A percentile compares a stretch with the other conserved stretches of the same genome.
Conservation (phyloP, 2,888 invertebrate species). For the Tiliacea aurago region DNA sequence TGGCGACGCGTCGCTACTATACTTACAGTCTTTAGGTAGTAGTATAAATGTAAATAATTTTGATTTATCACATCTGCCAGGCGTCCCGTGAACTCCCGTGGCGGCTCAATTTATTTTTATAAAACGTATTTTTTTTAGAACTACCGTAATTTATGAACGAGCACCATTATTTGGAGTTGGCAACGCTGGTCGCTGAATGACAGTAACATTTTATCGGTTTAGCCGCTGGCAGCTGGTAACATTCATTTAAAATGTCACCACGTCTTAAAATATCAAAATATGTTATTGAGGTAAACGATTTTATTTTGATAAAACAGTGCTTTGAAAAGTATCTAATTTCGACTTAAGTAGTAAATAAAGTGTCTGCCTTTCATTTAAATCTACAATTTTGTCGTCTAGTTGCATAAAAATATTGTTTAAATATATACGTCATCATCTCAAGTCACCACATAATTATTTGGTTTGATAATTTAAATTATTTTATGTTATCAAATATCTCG, state of each 20-base stretch:
- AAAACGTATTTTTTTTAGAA: too few relatives aligned
- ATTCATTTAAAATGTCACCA: slow-evolving; percentile 91
- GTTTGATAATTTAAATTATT: slow-evolving; percentile 15
- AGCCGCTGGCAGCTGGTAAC: slow-evolving; percentile 64
- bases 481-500: background rate
- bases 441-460: slow-evolving; percentile 38
- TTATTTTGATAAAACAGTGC: slow-evolving; percentile 59
- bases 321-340: background rate
- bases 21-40: too few relatives aligned
- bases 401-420: slow-evolving; percentile 51
- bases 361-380: slow-evolving; percentile 12
- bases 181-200: slow-evolving; percentile 15
- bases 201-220: slow-evolving; percentile 10
- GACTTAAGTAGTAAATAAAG: background rate
- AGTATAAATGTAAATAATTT: too few relatives aligned
- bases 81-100: too few relatives aligned
- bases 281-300: slow-evolving; percentile 92
- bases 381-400: background rate
- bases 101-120: too few relatives aligned
- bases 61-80: too few relatives aligned
- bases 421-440: slow-evolving; percentile 78
- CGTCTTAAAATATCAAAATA: slow-evolving; percentile 93
- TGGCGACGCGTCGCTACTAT: too few relatives aligned
- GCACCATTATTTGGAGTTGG: background rate
- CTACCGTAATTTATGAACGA: too few relatives aligned